A percentile compares a stretch with the other conserved stretches of the same genome.
phyloP scores from a whole-genome alignment of 2,113 vertebrate genomes.

The Pithys albifrons region DNA sequence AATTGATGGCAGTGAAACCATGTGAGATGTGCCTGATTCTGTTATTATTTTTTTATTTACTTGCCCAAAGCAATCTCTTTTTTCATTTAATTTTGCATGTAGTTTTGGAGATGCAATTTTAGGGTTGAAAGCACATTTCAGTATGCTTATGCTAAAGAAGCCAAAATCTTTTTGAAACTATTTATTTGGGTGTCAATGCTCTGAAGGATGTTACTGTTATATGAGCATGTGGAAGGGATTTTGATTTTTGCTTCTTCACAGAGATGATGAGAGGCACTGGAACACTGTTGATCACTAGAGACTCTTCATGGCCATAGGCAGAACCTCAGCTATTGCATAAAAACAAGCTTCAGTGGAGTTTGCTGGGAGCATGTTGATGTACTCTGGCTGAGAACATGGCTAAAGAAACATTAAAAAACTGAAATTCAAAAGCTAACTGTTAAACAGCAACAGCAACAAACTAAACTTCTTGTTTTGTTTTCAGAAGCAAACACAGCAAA shows the following conservation, averaged over 20 bases:
- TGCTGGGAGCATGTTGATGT: background rate
- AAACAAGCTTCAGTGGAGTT: background rate
- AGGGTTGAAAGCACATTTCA: background rate
- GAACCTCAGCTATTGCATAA: slow-evolving; percentile 40
- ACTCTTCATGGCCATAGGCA: background rate
- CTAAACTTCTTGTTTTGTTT: background rate
- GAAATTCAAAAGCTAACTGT: background rate
- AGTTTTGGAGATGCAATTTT: background rate
- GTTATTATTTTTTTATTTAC: background rate
- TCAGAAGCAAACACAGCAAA: background rate
- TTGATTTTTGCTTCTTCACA: background rate
- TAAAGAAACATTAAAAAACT: background rate
- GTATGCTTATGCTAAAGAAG: background rate
- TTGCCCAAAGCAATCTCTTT: slow-evolving; percentile 18
- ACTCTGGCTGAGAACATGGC: background rate
- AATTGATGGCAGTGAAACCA: slow-evolving; percentile 13
- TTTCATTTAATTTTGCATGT: background rate
- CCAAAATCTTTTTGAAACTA: background rate
- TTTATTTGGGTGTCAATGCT: background rate
- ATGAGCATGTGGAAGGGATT: background rate
- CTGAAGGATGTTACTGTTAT: background rate
- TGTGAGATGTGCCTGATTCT: background rate
- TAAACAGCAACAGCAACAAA: background rate
- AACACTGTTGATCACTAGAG: background rate
- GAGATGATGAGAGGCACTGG: background rate